These are phyloP conservation scores for Pseudococcus longispinus DNA, from an alignment of 2,888 invertebrate species.

Conservation along the genomic window DNA sequence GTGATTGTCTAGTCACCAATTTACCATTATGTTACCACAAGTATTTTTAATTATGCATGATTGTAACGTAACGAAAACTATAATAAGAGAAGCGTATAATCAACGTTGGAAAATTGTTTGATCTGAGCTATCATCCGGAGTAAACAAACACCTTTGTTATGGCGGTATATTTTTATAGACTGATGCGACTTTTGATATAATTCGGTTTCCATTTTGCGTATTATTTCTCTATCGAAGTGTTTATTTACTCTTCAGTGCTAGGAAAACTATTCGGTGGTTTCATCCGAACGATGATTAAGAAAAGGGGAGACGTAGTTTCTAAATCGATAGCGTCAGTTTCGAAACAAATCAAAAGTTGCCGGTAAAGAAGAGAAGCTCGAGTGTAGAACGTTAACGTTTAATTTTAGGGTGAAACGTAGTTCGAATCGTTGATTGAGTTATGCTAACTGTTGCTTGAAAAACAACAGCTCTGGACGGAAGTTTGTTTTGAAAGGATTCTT, in stretches of 20 bases:
- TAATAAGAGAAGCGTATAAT: background rate
- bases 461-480: background rate
- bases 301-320: background rate
- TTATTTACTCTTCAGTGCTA: background rate
- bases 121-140: background rate
- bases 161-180: background rate
- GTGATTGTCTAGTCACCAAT: background rate
- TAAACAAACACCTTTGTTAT: background rate
- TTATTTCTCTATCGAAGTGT: background rate
- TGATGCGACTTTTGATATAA: background rate
- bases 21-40: background rate
- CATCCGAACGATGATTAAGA: background rate
- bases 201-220: background rate
- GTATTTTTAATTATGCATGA: background rate
- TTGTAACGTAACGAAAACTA: background rate
- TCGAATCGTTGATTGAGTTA: background rate
- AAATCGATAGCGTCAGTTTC: background rate
- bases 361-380: background rate
- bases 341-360: background rate
- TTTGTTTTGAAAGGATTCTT: background rate
- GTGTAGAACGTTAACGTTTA: background rate
- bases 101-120: background rate
- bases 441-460: background rate
- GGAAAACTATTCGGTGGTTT: background rate
- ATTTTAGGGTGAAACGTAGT: background rate